Base-by-base conservation (phyloP, 2,113 vertebrate species). In the Gasterosteus nipponicus region DNA sequence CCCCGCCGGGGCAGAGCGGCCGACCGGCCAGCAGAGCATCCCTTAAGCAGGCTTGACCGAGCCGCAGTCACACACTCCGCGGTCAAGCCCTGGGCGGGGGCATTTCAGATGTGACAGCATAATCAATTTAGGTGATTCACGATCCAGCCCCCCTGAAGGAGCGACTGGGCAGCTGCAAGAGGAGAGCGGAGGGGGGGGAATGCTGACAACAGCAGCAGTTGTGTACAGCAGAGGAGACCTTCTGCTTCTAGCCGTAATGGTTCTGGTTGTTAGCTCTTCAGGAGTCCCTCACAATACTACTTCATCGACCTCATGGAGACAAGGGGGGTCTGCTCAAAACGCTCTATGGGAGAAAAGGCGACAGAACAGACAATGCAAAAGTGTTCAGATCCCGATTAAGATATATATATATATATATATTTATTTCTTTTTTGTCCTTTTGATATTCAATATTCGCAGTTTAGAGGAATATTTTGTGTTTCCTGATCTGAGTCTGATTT, bases 51-150 rank as follows among this genome's bases (percentile, higher is more conserved):
- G 91, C 91, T 91, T 93, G 87, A 93, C 93, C 88, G 90, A 88
- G 87, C 82, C 74, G 68, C 77, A 92, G 91, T 92, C 89, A 92
- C 93, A 92, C 84, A 92, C 88, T 82, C 81, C 41, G 83, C 83
- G 89, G 90, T 92, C 89, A 87, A 85, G 85, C 83, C 73, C 83
- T 87, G 85, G 82, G 74, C 83, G 80, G 73, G 47, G 89, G 85
- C 87, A 91, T 91, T 92, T 92, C 80, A 90, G 85, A 89, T 77
- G 87, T 94, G 93, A 93, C 92, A 94, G 91, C 86, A 75, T 88
- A 87, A 92, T 93, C 91, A 90, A 92, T 94, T 93, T 90, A 83
- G 74, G 84, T 94, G 92, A 94, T 94, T 92, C 90, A 93, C 88
- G 88, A 87, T 85, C 68, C 6, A 7, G 6, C 35, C 35, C 35